Percentiles rank a stretch among this genome's conserved stretches.
These are phyloP conservation scores for Disparrhopalites patrizii DNA, from an alignment of 2,888 invertebrate species.

Conservation along the genomic window DNA sequence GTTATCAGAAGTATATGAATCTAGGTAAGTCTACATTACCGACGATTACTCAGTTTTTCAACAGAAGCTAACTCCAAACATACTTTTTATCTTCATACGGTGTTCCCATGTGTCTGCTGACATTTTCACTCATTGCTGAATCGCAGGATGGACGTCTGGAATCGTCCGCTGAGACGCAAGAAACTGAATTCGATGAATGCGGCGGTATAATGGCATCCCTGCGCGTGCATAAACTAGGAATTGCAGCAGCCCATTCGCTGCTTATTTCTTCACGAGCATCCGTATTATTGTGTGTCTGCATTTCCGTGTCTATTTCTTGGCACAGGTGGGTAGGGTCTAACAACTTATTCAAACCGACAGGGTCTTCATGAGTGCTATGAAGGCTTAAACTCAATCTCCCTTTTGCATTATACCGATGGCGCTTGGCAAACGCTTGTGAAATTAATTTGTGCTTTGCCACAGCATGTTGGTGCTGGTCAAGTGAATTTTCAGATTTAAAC, in stretches of 20 bases:
- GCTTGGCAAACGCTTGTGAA: conserved; percentile 82
- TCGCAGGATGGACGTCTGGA: conserved; percentile 44
- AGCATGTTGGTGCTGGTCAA: conserved; percentile 30
- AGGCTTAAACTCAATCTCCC: conserved; percentile 83
- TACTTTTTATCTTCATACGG: conserved; percentile 51
- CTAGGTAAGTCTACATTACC: no score
- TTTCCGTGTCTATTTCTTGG: conserved; percentile 31
- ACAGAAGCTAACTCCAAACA: no score
- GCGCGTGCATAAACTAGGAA: conserved; percentile 79
- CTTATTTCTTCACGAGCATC: conserved; percentile 74
- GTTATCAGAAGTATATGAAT: no score
- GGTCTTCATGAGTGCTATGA: conserved; percentile 82
- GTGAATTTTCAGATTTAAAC: conserved; percentile 21
- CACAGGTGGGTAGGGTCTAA: conserved; percentile 42
- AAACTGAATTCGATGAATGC: conserved; percentile 50
- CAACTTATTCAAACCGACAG: conserved; percentile 59
- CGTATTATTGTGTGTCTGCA: conserved; percentile 53
- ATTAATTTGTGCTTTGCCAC: conserved; percentile 84
- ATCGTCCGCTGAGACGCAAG: conserved; percentile 42
- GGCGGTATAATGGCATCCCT: conserved; percentile 70
- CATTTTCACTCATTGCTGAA: conserved; percentile 39
- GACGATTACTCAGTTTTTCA: no score
- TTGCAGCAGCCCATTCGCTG: conserved; percentile 85
- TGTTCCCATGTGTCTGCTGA: conserved; percentile 53
- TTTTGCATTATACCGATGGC: conserved; percentile 74